A percentile compares a stretch with the other conserved stretches of the same genome.
Evolutionary conservation across 2,888 invertebrate species (phyloP).

Genomic region (Melinopterus prodromus): DNA sequence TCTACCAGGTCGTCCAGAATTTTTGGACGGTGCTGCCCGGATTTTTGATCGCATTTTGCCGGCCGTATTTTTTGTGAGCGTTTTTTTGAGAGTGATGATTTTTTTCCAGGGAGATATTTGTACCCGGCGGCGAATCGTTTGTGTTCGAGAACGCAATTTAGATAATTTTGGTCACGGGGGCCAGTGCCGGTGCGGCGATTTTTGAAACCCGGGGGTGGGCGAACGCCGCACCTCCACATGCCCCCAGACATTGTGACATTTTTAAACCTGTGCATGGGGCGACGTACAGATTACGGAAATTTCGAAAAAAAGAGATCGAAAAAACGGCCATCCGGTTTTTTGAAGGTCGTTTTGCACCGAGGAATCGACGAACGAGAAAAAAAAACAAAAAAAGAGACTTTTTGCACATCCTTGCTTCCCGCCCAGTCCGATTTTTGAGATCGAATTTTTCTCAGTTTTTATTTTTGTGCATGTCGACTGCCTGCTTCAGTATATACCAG

Average conservation of each 20-base stretch:
- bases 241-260: slow-evolving; percentile 77
- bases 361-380: slow-evolving; percentile 47
- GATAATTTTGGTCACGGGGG: slow-evolving; percentile 58
- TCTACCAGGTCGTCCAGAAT: slow-evolving; percentile 56
- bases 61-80: slow-evolving; percentile 25
- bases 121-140: neutral
- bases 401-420: slow-evolving; percentile 75
- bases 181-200: slow-evolving; percentile 58
- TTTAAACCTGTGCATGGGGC: slow-evolving; percentile 88
- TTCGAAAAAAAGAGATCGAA: slow-evolving; percentile 55
- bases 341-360: slow-evolving; percentile 76
- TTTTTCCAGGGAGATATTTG: slow-evolving; percentile 42
- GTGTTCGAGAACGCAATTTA: slow-evolving; percentile 13
- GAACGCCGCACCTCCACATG: slow-evolving; percentile 58
- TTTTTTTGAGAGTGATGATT: slow-evolving; percentile 41
- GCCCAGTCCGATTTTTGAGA: slow-evolving; percentile 64
- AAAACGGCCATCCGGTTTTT: slow-evolving; percentile 69
- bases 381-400: slow-evolving; percentile 53
- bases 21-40: slow-evolving; percentile 46
- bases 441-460: slow-evolving; percentile 33
- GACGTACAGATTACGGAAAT: slow-evolving; percentile 69
- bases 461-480: slow-evolving; percentile 70
- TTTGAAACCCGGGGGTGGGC: slow-evolving; percentile 61
- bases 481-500: slow-evolving; percentile 66
- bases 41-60: slow-evolving; percentile 41